Conservation (phyloP, 2,888 invertebrate genomes). For the Lasioglossum villosulum region DNA sequence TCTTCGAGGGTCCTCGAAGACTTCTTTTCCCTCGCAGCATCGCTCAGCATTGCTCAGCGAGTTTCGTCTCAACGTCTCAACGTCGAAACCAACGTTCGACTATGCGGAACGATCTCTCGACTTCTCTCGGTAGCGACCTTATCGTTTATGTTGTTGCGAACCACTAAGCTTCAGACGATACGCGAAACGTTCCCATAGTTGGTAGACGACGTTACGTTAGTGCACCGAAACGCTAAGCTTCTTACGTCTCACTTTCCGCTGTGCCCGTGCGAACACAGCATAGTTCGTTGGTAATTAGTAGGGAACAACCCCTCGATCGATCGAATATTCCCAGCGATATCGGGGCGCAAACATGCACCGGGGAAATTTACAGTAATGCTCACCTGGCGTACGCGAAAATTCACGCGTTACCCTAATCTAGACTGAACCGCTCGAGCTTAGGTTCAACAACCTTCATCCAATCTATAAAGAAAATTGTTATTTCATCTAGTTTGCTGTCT, state of each 20-base stretch:
- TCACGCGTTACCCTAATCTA: background rate
- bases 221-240: background rate
- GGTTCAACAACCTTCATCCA: background rate
- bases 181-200: background rate
- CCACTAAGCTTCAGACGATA: slow-evolving; percentile 1
- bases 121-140: background rate
- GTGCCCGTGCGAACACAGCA: background rate
- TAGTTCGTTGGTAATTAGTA: slow-evolving; percentile 1
- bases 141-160: background rate
- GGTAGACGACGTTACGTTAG: slow-evolving; percentile 17
- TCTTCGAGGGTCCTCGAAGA: slow-evolving; percentile 41
- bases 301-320: slow-evolving; percentile 6
- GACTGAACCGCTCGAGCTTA: background rate
- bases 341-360: background rate
- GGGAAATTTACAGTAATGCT: background rate
- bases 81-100: background rate
- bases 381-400: background rate
- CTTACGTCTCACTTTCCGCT: background rate
- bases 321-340: background rate
- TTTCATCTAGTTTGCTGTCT: background rate
- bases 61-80: background rate
- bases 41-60: background rate
- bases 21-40: background rate
- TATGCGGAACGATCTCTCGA: background rate
- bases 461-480: background rate